Base-by-base conservation (phyloP, 2,888 invertebrate species). In the Oscheius sp. region DNA sequence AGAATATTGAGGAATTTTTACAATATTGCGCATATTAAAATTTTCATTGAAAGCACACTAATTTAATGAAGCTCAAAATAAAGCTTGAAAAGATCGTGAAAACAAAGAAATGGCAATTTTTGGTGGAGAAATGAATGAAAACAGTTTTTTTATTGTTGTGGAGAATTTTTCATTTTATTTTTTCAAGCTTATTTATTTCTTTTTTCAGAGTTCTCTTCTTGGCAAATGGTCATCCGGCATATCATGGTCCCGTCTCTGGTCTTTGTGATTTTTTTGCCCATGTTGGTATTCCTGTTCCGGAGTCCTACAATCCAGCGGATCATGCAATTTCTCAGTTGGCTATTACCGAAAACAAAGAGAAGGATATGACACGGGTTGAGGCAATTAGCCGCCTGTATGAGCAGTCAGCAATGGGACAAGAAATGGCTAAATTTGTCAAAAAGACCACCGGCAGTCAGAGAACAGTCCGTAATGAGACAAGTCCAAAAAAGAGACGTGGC, bases 261-360 rank as follows among this genome's bases (percentile, higher is more conserved):
- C 61, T 85, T 16, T 76, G 78, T 64, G 69, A 72, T 29, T 84
- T 86, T 74, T 85, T 83, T 55, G 78, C 75, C 23, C 61, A 72
- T 18, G 46, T 73, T 66, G 82, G 58, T 64, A 75, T 76, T 56
- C 76, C 46, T 69, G 86, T 81, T 77, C 88, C 70, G 3, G 77
- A 80, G 23, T 86, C 77, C 9, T 82, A 78, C 63, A 84, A 84
- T 72, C 86, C 86, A 2, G 88, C 89, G 13, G 90, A 90, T 80
- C 88, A 88, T 80, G 89, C 85, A 73, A 86, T 87, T 68, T 63
- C 78, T 0, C 78, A 82, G 53, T 73, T 87, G 7, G 83, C 87
- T 6, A 72, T 84, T 45, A 73, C 75, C 27, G 84, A 76, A 41
- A 77, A 77, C 3, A 80, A 82, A 45, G 64, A 78, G 16, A 72